Evolutionary conservation across 2,888 invertebrate species (phyloP), one percentile per base, ranked within the genome.

Genomic region (Drosophila greeni): DNA sequence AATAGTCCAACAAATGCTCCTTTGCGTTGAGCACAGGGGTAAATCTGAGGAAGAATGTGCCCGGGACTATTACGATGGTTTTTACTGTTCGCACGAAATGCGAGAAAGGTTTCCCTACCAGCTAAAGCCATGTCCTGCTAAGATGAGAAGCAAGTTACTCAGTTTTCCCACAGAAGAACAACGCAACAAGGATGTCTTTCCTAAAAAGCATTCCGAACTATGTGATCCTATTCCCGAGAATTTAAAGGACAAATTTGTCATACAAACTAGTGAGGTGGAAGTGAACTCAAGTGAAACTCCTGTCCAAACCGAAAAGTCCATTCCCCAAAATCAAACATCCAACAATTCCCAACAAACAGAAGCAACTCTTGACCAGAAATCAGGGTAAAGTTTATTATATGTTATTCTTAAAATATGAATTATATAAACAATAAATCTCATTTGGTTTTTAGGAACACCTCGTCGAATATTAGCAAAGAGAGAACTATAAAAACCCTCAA

Each of bases 1-100:
- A 14, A 56, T 61, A 26, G 55, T 49, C 0, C 6, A 48, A 3
- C 16, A 55, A 53, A 59, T 59, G 59, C 33, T 31, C 6, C 29
- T 14, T 6, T n/a, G 23, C 14, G 26, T 36, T n/a, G 34, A 31
- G 11, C 12, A 37, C 37, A 45, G 9, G 1, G 36, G 24, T 1
- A 31, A 45, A 31, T 43, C 16, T 5, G 42, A 34, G 26, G 23
- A 39, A 14, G 23, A 45, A 11, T 59, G 59, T 39, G 45, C 53
- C 14, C 31, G 20, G 5, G 45, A 45, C 5, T 59, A 45, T 14
- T 59, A 53, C 14, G 23, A 31, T 0, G 43, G 12, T 3, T 59
- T 59, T 36, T 59, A 59, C 16, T 9, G 20, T 3, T 11, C 16
- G 4, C 43, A 36, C n/a, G 12, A 45, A 18, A 18, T 39, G 29